These are phyloP conservation scores for Phylloscopus trochiloides DNA, from an alignment of 2,113 vertebrate species.

Conservation along the genomic window DNA sequence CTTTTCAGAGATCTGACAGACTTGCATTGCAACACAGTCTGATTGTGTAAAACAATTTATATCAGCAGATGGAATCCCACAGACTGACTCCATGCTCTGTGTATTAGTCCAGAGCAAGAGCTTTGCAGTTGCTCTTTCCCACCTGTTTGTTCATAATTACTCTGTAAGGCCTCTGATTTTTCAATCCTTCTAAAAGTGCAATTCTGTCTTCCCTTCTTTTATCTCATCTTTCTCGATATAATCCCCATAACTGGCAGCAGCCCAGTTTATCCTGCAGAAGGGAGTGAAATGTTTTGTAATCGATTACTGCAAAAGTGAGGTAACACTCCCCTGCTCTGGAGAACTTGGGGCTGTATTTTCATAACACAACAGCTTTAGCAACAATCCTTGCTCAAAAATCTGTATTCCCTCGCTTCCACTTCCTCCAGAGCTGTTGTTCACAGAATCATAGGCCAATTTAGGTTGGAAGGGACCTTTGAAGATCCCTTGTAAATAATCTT, in stretches of 20 bases:
- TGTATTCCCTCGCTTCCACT: background rate
- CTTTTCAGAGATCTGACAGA: background rate
- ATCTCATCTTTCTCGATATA: background rate
- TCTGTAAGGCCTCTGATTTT: background rate
- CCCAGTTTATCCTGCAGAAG: background rate
- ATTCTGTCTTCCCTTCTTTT: background rate
- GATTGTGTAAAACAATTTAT: background rate
- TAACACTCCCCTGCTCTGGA: background rate
- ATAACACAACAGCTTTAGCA: background rate
- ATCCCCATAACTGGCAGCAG: background rate
- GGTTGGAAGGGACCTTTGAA: background rate
- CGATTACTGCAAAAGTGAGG: background rate
- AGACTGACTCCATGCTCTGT: background rate
- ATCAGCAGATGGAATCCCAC: background rate
- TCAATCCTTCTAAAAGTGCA: background rate
- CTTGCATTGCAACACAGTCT: background rate
- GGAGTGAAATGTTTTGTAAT: conserved; percentile 14
- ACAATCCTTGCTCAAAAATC: background rate
- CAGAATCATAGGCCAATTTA: background rate
- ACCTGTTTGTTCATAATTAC: background rate
- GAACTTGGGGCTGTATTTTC: conserved; percentile 1
- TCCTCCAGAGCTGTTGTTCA: background rate
- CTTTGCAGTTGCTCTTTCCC: background rate
- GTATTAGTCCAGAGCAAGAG: background rate
- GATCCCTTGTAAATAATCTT: background rate